Conservation (phyloP, 2,888 invertebrate species). For the Drosophila meridiana region DNA sequence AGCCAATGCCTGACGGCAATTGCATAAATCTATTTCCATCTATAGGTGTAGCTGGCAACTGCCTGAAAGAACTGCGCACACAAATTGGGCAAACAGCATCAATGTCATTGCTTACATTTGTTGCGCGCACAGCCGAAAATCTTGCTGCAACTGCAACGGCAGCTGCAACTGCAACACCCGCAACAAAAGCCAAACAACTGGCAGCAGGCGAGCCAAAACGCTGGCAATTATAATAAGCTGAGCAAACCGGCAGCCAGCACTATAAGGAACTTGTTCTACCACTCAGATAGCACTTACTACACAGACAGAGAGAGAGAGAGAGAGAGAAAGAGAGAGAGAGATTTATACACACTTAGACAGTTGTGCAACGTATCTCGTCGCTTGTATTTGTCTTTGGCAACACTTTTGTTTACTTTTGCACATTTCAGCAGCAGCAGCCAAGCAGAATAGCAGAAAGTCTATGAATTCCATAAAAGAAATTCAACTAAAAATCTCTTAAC, state of each 20-base stretch:
- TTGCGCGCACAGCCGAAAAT: conserved; percentile 51
- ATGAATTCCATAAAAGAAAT: conserved; percentile 28
- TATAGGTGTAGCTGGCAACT: background rate
- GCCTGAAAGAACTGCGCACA: conserved; percentile 7
- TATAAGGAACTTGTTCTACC: conserved; percentile 62
- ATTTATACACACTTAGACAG: conserved; percentile 12
- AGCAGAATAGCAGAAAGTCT: conserved; percentile 10
- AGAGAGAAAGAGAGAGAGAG: background rate
- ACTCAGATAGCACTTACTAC: conserved; percentile 53
- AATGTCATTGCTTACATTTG: conserved; percentile 71
- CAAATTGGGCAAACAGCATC: conserved; percentile 48
- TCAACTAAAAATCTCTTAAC: background rate
- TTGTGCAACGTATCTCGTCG: conserved; percentile 48
- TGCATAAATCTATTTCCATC: background rate
- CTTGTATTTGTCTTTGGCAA: conserved; percentile 72
- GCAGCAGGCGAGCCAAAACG: conserved; percentile 53
- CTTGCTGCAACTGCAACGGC: conserved; percentile 37
- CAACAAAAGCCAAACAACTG: conserved; percentile 51
- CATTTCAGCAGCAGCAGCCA: conserved; percentile 57
- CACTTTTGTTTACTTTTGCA: conserved; percentile 80
- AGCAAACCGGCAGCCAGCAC: conserved; percentile 50
- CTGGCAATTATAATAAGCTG: conserved; percentile 77
- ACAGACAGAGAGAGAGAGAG: background rate
- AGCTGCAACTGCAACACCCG: conserved; percentile 38
- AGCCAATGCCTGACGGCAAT: conserved; percentile 6